Evolutionary conservation across 2,888 invertebrate genomes (phyloP), one percentile per base, ranked within the genome.

Genomic region (Tortricodes alternella): DNA sequence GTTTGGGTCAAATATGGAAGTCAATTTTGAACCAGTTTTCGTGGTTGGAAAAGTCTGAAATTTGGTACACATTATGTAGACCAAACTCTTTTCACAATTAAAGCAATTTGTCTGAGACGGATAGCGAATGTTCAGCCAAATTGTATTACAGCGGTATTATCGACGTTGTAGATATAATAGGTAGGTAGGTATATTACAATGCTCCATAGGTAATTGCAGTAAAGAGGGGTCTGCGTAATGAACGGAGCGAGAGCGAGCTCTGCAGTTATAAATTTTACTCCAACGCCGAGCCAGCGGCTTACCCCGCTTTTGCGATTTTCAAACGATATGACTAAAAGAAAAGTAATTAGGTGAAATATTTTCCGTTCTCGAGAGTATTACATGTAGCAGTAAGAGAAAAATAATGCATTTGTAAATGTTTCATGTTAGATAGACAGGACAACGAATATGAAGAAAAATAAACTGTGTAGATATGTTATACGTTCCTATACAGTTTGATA

Each of bases 181-280:
- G 16, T n/a, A 37, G 18, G 24, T 37, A 48, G 34, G 27, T 50
- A 18, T 58, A 62, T 66, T 63, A 62, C 44, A 62, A 63, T 51
- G 59, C 53, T 58, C 52, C 44, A 58, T 56, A 62, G 60, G 59
- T 64, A 58, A 66, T 62, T 65, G 46, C 58, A 66, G 62, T 63
- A 65, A 62, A 62, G 60, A 52, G 34, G 59, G 63, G 59, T 59
- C 48, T 59, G 46, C 56, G 70, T 76, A 78, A 76, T 78, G 72
- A 75, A 74, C 68, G 66, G 53, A 64, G 66, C 62, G 44, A 21
- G 21, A 34, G 32, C 18, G 52, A 61, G 58, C 60, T 50, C 65
- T 62, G 67, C 71, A 68, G 73, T 69, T 75, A 73, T 77, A 77
- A 75, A 78, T 76, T 73, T 63, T 65, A 62, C 61, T 55, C 48